A percentile compares a stretch with the other conserved stretches of the same genome.
phyloP scores from a whole-genome alignment of 2,888 invertebrate genomes.

The Phragmatobia fuliginosa region DNA sequence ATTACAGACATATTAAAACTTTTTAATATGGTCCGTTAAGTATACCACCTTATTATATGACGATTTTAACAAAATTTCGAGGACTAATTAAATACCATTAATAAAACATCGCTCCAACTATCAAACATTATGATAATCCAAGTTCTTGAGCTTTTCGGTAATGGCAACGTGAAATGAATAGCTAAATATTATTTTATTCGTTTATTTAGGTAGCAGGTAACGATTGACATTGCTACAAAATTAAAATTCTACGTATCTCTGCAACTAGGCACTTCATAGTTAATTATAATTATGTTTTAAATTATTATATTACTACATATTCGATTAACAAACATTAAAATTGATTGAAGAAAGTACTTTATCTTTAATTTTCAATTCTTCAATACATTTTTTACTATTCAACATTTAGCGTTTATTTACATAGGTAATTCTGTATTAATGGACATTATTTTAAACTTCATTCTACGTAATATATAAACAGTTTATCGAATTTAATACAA shows the following conservation, averaged over 20 bases:
- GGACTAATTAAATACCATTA: not conserved
- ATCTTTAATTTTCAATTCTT: conserved; percentile 29
- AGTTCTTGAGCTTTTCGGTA: not conserved
- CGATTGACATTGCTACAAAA: conserved; percentile 29
- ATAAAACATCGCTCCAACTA: not conserved
- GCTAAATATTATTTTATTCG: not conserved
- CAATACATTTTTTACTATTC: conserved; percentile 37
- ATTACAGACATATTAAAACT: not conserved
- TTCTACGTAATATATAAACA: conserved; percentile 36
- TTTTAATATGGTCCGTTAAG: not conserved
- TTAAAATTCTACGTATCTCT: conserved; percentile 50
- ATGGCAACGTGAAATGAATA: not conserved
- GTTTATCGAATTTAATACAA: conserved; percentile 32
- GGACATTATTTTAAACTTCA: conserved; percentile 22
- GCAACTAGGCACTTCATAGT: conserved; percentile 71
- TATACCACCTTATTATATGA: not conserved
- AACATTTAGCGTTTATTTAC: conserved; percentile 43
- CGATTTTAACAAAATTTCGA: not conserved
- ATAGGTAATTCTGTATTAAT: conserved; percentile 30
- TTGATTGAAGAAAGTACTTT: conserved; percentile 41
- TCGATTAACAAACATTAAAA: conserved; percentile 35
- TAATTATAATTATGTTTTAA: conserved; percentile 50
- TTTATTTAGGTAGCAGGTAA: conserved; percentile 7
- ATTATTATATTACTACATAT: conserved; percentile 41
- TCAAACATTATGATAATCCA: too few species aligned